A percentile compares a stretch with the other conserved stretches of the same genome.
Evolutionary conservation across 2,797 vertebrate genomes (phyloP).

Genomic region (Peromyscus melanophrys): DNA sequence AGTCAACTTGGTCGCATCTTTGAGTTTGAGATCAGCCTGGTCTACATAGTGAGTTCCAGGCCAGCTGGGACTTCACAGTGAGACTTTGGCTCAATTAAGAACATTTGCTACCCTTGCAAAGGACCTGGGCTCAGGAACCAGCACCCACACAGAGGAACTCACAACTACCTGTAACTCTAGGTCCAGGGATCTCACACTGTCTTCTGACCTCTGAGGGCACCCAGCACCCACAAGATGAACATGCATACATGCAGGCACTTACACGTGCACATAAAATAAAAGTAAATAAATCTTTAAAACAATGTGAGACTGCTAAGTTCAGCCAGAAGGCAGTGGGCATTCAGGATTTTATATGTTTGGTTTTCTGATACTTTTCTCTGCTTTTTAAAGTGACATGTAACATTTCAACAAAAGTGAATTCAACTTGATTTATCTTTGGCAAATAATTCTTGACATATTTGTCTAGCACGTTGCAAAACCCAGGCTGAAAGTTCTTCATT

Average conservation of each 20-base stretch:
- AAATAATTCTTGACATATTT: slow-evolving; percentile 26
- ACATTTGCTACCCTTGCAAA: neutral
- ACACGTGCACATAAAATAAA: neutral
- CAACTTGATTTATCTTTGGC: slow-evolving; percentile 17
- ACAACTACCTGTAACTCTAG: neutral
- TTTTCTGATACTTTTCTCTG: slow-evolving; percentile 1
- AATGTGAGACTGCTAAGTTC: neutral
- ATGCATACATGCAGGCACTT: neutral
- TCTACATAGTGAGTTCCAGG: neutral
- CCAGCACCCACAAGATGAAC: neutral
- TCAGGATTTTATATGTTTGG: neutral
- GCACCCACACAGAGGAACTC: neutral
- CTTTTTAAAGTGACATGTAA: neutral
- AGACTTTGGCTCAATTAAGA: neutral
- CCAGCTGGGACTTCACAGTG: neutral
- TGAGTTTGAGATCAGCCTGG: neutral
- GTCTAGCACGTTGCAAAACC: neutral
- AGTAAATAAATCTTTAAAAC: neutral
- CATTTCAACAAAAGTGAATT: slow-evolving; percentile 41
- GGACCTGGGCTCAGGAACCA: neutral
- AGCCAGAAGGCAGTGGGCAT: neutral
- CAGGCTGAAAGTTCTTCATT: neutral
- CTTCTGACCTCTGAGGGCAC: neutral
- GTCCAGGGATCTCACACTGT: neutral
- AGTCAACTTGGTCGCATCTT: neutral